Conservation (phyloP, 2,113 vertebrate species). For the Leiothrix lutea region DNA sequence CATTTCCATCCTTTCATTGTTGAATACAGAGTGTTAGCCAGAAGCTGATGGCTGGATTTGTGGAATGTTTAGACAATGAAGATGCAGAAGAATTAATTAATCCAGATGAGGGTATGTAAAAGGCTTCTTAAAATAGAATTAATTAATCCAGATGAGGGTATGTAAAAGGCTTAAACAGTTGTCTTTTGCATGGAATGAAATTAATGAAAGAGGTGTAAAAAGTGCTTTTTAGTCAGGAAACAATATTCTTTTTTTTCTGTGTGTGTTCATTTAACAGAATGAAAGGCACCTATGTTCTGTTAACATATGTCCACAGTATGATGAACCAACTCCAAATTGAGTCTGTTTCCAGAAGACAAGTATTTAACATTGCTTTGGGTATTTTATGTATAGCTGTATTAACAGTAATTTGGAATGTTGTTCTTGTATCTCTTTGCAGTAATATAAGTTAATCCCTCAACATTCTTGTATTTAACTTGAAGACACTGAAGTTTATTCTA, state of each 20-base stretch:
- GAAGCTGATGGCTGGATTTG: constrained; percentile 96
- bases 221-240: neutral
- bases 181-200: neutral
- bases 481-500: neutral
- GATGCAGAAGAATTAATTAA: constrained; percentile 88
- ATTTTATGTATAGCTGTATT: neutral
- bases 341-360: neutral
- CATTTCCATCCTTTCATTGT: neutral
- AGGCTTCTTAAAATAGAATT: constrained; percentile 79
- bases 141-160: constrained; percentile 83
- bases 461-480: neutral
- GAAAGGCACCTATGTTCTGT: neutral
- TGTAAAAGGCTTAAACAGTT: neutral
- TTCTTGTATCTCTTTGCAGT: neutral
- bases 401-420: neutral
- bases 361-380: neutral
- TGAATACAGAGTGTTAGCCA: constrained; percentile 83
- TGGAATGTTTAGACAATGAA: constrained; percentile 94
- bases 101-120: constrained; percentile 81
- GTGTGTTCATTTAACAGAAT: neutral
- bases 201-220: neutral
- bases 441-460: neutral
- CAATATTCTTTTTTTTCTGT: neutral
- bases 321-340: neutral
- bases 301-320: neutral